Base-by-base conservation (phyloP, 1,140 invertebrate species). In the Trigoniulus corallinus region DNA sequence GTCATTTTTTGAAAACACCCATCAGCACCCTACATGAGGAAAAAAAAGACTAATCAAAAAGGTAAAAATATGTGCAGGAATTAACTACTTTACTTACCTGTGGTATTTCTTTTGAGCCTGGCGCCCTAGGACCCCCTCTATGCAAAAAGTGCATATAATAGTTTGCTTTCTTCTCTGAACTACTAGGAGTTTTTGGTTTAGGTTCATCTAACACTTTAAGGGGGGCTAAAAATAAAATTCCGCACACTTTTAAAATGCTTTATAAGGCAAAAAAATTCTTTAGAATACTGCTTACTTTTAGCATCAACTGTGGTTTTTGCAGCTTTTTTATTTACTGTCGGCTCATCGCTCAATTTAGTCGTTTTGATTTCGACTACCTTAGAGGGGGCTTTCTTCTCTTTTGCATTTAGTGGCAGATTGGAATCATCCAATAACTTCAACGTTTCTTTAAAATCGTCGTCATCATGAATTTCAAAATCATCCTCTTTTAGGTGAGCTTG, bases 61-160 rank as follows among this genome's bases (percentile, higher is more conserved):
- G 39, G 37, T 47, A 20, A 50, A 15, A 50, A 44, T 43, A 26
- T 40, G 41, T n/a, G 18, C 18, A 27, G 50, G 25, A 20, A 22
- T 39, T 39, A 39, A 39, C n/a, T 53, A 37, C 15, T 22, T 41
- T 40, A n/a, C 13, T 57, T 72, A 84, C 79, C 67, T 81, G 72
- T 1, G 88, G 87, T 44, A 88, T 77, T 64, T 81, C 77, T 66
- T 91, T 91, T 1, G 75, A 71, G 7, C 87, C 88, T 13, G 81
- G 77, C 69, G 87, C 73, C 59, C 77, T 74, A 7, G 86, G 84
- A 24, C 79, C 81, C 51, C 76, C 75, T 61, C 84, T 72, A 54
- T 83, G 75, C 34, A 83, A 69, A 62, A 81, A 89, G 51, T 76
- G 72, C 37, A 80, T 72, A 61, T 84, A 86, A 24, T 77, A 62